phyloP scores from a whole-genome alignment of 2,888 invertebrate species.

The Tetramorium bicarinatum region DNA sequence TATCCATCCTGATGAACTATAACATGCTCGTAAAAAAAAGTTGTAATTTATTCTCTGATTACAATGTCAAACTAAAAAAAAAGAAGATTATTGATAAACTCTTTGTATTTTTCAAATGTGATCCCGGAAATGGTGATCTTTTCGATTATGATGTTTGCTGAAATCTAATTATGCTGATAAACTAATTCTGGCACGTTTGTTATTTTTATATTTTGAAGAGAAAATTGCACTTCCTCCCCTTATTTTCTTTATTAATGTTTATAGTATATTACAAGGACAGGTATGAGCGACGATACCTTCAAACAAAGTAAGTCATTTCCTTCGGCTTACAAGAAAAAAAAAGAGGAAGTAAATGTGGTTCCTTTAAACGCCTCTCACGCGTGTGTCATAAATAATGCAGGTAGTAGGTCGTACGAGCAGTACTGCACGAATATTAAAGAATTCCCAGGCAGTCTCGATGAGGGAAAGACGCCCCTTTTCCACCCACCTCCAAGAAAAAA shows the following conservation, averaged over 20 bases:
- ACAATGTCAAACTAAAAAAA: not conserved
- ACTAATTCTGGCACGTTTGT: not conserved
- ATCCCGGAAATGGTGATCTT: too few relatives aligned
- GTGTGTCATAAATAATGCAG: conserved; percentile 40
- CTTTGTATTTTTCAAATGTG: not conserved
- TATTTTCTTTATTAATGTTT: not conserved
- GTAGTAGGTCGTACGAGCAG: conserved; percentile 21
- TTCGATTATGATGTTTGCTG: not conserved
- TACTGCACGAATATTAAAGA: conserved; percentile 54
- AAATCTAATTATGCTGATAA: not conserved
- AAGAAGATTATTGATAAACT: not conserved
- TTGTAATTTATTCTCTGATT: conserved; percentile 26
- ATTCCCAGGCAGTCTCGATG: conserved; percentile 40
- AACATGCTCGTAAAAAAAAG: conserved; percentile 25
- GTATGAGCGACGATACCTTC: conserved; percentile 3
- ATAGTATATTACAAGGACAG: not conserved
- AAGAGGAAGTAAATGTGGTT: not conserved
- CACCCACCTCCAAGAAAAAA: not conserved
- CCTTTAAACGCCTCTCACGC: conserved; percentile 39
- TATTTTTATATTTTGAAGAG: not conserved
- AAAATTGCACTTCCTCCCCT: not conserved
- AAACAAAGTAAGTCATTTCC: conserved; percentile 43
- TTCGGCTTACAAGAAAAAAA: not conserved
- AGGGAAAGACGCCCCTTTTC: not conserved
- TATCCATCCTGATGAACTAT: conserved; percentile 23